phyloP scores from a whole-genome alignment of 2,113 vertebrate genomes.

The Chloropsis cyanopogon region DNA sequence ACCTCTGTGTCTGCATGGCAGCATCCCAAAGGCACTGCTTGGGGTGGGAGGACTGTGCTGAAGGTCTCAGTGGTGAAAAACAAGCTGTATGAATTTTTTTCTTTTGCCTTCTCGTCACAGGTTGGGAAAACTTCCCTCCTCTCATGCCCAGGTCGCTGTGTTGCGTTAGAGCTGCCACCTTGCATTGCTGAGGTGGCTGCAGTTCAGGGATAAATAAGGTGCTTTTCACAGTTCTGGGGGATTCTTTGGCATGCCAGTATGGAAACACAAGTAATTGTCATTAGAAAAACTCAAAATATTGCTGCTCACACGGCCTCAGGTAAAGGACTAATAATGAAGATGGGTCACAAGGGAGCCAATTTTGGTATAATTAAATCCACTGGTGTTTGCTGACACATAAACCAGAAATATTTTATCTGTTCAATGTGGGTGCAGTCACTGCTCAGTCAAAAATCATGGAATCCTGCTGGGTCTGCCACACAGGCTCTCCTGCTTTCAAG shows the following conservation, averaged over 20 bases:
- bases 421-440: not conserved
- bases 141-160: rapidly evolving
- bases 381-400: not conserved
- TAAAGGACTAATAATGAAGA: not conserved
- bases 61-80: not conserved
- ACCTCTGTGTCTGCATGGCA: not conserved
- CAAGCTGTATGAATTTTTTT: not conserved
- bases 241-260: not conserved
- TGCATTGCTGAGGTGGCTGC: not conserved
- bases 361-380: not conserved
- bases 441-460: not conserved
- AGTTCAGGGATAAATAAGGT: not conserved
- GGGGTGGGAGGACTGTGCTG: not conserved
- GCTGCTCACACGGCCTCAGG: not conserved
- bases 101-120: not conserved
- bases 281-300: not conserved
- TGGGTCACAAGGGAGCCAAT: not conserved
- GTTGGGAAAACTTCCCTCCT: not conserved
- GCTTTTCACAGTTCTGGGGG: not conserved
- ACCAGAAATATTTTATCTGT: not conserved
- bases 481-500: not conserved
- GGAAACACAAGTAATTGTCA: not conserved
- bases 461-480: not conserved
- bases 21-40: not conserved
- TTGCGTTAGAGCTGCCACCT: not conserved